Evolutionary conservation across 2,888 invertebrate genomes (phyloP).

Genomic region (Acrobasis consociella): DNA sequence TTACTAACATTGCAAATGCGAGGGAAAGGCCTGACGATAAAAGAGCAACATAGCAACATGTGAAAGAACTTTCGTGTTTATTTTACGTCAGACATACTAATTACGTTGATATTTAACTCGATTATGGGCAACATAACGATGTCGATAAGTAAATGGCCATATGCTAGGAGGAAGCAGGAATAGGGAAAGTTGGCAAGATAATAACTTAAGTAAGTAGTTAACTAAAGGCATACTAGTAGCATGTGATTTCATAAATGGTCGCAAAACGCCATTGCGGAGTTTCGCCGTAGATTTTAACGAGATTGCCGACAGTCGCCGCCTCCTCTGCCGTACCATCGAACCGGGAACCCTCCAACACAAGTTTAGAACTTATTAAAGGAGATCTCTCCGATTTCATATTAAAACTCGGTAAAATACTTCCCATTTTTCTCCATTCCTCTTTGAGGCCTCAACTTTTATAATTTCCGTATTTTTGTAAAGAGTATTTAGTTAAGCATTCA

Average conservation of each 20-base stretch:
- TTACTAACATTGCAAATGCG: background rate
- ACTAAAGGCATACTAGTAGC: slow-evolving; percentile 55
- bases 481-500: background rate
- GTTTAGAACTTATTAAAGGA: slow-evolving; percentile 76
- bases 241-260: slow-evolving; percentile 67
- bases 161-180: slow-evolving; percentile 21
- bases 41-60: background rate
- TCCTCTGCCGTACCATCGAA: slow-evolving; percentile 56
- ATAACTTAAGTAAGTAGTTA: slow-evolving; percentile 34
- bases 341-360: slow-evolving; percentile 66
- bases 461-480: slow-evolving; percentile 16
- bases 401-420: slow-evolving; percentile 58
- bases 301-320: slow-evolving; percentile 71
- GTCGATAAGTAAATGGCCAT: slow-evolving; percentile 8
- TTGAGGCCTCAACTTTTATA: slow-evolving; percentile 35
- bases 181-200: slow-evolving; percentile 27
- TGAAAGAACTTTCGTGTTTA: background rate
- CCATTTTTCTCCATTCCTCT: slow-evolving; percentile 45
- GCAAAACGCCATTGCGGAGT: slow-evolving; percentile 60
- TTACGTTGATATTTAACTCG: slow-evolving; percentile 8
- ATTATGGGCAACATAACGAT: slow-evolving; percentile 16
- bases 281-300: slow-evolving; percentile 76
- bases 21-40: background rate
- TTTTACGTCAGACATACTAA: background rate
- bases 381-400: slow-evolving; percentile 66